phyloP scores from a whole-genome alignment of 2,113 vertebrate species.

The Vulpes vulpes region DNA sequence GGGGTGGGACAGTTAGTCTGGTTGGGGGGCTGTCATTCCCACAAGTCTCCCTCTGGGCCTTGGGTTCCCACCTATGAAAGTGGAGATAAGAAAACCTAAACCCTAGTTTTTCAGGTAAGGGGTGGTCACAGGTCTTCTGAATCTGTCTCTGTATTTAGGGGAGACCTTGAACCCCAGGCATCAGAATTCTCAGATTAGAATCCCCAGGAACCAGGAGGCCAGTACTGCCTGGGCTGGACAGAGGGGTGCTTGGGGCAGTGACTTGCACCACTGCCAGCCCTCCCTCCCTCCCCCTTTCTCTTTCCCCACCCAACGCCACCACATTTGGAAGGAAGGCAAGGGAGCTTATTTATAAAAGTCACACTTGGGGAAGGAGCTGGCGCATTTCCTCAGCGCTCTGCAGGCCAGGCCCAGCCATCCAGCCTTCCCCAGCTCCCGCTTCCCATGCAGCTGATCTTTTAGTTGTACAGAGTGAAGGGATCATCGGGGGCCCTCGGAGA shows the following conservation, averaged over 20 bases:
- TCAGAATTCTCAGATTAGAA: neutral
- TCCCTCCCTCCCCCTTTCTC: neutral
- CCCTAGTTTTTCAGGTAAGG: neutral
- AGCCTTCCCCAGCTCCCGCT: conserved; percentile 24
- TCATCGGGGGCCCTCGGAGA: neutral
- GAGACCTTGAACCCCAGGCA: neutral
- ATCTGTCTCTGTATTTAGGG: neutral
- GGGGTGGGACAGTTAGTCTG: neutral
- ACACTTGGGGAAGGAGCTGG: conserved; percentile 81
- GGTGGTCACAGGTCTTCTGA: neutral
- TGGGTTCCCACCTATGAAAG: neutral
- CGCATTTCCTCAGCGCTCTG: conserved; percentile 11
- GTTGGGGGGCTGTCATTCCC: neutral
- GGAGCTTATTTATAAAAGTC: conserved; percentile 84
- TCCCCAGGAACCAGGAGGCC: neutral
- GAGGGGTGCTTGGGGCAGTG: neutral
- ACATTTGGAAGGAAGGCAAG: conserved; percentile 79
- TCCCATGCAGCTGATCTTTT: neutral
- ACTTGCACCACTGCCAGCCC: neutral
- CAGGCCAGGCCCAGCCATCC: conserved; percentile 64
- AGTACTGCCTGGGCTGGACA: neutral
- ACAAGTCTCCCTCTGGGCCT: neutral
- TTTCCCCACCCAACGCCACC: conserved; percentile 47
- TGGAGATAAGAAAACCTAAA: neutral
- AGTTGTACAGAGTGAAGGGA: neutral